Base-by-base conservation (phyloP, 2,797 vertebrate genomes). In the Eulemur rubriventer region DNA sequence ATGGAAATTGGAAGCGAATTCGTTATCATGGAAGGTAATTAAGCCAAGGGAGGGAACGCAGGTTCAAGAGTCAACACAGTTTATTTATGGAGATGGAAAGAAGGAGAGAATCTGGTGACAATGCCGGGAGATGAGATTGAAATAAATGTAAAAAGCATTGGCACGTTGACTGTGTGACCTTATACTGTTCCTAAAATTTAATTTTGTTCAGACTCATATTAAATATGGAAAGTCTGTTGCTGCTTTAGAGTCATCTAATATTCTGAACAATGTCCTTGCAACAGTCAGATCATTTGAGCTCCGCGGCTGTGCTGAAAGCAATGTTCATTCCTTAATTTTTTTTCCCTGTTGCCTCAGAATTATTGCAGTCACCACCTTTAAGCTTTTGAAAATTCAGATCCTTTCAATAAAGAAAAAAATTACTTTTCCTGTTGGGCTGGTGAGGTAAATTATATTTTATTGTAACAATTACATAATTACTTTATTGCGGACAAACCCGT, bases 191-290 rank as follows among this genome's bases (percentile, higher is more conserved):
- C 92, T 95, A 84, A 97, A 96, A 95, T 96, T 94, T 96, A 96
- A 97, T 97, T 97, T 96, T 61, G 61, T 89, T 92, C 96, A 97
- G 96, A 73, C 59, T 94, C 79, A 76, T 79, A 92, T 92, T 96
- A 97, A 97, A 90, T 95, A 87, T 88, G 89, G 89, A 84, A 91
- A 91, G 86, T 83, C 82, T 89, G 65, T 87, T 57, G 18, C 63
- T 84, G 48, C 87, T 94, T 97, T 86, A 70, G 59, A 95, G 55
- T 94, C 83, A 83, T 92, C 84, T 92, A 48, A 88, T 90, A 96
- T 94, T 97, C 92, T 52, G 89, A 96, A 96, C 96, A 89, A 75
- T 78, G 70, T 96, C 94, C 43, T 59, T 88, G 86, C 80, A 46
- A 48, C 59, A 61, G 63, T 93, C 95, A 59, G 59, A 78, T 91